Evolutionary conservation across 2,797 vertebrate genomes (phyloP), one percentile per base, ranked within the genome.

Genomic region (Meriones psammophilus): DNA sequence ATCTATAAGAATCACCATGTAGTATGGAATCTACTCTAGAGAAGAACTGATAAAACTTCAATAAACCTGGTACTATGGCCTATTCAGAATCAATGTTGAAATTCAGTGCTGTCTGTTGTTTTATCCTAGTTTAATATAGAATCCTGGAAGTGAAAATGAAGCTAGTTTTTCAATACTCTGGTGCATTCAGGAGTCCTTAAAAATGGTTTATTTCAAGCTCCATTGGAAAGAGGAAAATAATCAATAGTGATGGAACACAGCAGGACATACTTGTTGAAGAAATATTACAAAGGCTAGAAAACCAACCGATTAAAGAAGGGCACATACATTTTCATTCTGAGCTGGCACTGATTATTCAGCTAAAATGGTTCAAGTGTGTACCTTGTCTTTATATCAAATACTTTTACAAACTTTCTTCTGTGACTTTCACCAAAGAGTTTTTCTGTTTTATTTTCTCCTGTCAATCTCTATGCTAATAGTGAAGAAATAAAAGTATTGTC

Each of bases 141-240:
- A 69, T 24, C 6, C 83, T 5, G 7, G 30, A 13, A 88, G 50
- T 78, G 78, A 97, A 97, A 68, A 58, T 95, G 92, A 96, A 96
- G 79, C 58, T 94, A 94, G 56, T 13, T 90, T 97, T 93, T 91
- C 92, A 92, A 95, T 13, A 2, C 36, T 79, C 54, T 30, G 60
- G 22, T 14, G 56, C 36, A 88, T 89, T 68, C 66, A 94, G 97
- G 76, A 89, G 92, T 95, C 77, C 80, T 89, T 96, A 88, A 26
- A 96, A 97, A 98, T 98, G 97, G 78, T 91, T 98, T 96, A 97
- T 98, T 97, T 98, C 95, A 98, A 98, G 97, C 88, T 98, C 91
- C 95, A 91, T 68, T 98, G 97, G 80, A 95, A 97, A 54, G 76
- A 96, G 66, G 33, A 95, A 97, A 97, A 97, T 96, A 97, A 98